phyloP scores from a whole-genome alignment of 2,113 vertebrate species.

The Mionectes macconnelli region DNA sequence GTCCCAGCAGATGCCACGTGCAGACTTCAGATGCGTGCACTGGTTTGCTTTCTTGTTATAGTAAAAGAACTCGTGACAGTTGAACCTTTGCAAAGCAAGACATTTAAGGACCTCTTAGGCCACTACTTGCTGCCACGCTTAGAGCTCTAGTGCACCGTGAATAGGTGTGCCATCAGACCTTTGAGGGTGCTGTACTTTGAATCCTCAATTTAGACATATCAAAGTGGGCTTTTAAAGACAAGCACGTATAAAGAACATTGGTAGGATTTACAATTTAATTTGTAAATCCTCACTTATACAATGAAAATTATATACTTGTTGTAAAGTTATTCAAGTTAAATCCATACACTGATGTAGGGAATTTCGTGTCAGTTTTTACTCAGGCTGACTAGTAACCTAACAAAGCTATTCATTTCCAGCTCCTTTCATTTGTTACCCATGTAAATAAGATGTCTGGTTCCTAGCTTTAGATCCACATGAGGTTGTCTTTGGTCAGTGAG shows the following conservation, averaged over 20 bases:
- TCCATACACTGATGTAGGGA: background rate
- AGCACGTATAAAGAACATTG: background rate
- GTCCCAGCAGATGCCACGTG: background rate
- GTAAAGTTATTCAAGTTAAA: background rate
- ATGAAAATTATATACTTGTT: background rate
- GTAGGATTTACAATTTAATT: background rate
- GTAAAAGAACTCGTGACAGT: background rate
- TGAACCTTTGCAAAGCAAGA: background rate
- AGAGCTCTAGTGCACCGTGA: background rate
- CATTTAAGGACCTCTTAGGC: background rate
- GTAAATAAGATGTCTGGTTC: background rate
- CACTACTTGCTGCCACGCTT: accelerated
- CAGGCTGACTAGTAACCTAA: background rate
- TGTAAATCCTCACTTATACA: background rate
- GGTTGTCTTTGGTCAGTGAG: background rate
- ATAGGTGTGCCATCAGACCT: background rate
- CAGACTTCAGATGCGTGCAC: background rate
- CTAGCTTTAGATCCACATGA: background rate
- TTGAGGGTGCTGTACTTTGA: background rate
- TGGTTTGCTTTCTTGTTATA: background rate
- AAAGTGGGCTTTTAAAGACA: background rate
- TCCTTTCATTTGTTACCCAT: background rate
- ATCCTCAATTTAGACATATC: background rate
- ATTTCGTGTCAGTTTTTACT: background rate
- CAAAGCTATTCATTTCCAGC: background rate